phyloP scores from a whole-genome alignment of 2,797 vertebrate species.

The Ciconia nigra region DNA sequence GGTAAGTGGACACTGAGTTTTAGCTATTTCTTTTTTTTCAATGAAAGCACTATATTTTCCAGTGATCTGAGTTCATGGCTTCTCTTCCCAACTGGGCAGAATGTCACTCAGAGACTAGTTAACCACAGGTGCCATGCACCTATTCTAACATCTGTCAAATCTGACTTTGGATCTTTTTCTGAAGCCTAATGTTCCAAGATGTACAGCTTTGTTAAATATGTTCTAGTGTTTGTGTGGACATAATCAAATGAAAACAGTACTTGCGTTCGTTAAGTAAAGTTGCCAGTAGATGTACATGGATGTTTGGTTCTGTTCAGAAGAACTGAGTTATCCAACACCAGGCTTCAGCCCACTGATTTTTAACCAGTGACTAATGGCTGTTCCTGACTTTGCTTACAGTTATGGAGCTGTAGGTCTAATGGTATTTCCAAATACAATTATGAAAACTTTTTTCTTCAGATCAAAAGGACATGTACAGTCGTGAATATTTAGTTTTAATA shows the following conservation, averaged over 20 bases:
- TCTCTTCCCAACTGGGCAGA: neutral
- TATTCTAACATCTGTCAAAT: neutral
- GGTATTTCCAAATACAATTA: neutral
- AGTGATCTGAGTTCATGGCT: neutral
- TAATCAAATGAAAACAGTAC: neutral
- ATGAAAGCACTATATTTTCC: neutral
- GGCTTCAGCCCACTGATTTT: neutral
- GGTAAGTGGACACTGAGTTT: conserved; percentile 73
- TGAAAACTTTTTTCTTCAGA: neutral
- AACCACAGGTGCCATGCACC: neutral
- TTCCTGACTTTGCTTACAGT: neutral
- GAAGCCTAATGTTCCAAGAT: neutral
- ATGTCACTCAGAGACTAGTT: neutral
- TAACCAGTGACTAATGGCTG: neutral
- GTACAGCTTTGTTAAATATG: neutral
- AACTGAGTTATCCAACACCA: neutral
- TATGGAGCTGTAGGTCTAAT: neutral
- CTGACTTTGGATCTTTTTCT: neutral
- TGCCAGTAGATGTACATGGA: neutral
- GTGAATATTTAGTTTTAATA: neutral
- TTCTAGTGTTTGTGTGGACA: neutral
- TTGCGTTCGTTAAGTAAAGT: neutral
- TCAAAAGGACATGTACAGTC: neutral
- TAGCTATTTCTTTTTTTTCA: neutral
- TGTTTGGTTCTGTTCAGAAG: neutral